Percentiles rank a stretch among this genome's conserved stretches.
These are phyloP conservation scores for Tuta absoluta DNA, from an alignment of 2,888 invertebrate species.

Conservation along the genomic window DNA sequence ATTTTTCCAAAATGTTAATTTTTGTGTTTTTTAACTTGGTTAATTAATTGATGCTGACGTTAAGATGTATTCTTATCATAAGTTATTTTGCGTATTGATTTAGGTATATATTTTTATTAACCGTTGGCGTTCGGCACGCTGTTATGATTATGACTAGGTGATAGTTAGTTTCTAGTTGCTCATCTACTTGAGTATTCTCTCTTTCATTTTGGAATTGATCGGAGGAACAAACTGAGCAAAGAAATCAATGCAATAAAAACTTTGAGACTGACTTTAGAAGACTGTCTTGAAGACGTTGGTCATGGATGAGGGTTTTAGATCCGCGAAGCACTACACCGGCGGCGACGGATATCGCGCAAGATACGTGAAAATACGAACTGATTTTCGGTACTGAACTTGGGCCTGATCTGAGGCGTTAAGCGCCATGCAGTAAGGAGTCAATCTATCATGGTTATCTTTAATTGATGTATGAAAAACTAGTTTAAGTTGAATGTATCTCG, in stretches of 20 bases:
- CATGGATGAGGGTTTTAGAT: constrained; percentile 36
- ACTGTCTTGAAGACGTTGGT: constrained; percentile 74
- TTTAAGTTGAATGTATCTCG: too few species aligned
- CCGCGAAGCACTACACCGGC: not conserved
- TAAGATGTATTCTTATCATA: constrained; percentile 63
- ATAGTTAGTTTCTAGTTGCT: constrained; percentile 50
- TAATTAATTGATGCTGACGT: constrained; percentile 59
- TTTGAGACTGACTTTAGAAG: constrained; percentile 80
- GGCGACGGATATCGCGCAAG: not conserved
- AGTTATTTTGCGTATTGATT: constrained; percentile 68
- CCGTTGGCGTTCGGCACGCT: constrained; percentile 47
- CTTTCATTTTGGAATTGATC: constrained; percentile 52
- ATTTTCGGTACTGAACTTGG: not conserved
- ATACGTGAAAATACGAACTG: not conserved
- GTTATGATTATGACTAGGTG: constrained; percentile 47
- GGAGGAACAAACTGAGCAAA: constrained; percentile 60
- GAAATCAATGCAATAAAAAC: constrained; percentile 78
- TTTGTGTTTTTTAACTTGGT: constrained; percentile 73
- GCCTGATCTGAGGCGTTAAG: too few species aligned
- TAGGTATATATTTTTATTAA: constrained; percentile 56
- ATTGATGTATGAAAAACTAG: too few species aligned
- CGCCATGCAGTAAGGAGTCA: too few species aligned
- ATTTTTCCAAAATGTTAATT: constrained; percentile 76
- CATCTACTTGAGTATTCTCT: constrained; percentile 49
- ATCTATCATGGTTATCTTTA: too few species aligned